Evolutionary conservation across 2,888 invertebrate genomes (phyloP).

Genomic region (Drosophila neutralis): DNA sequence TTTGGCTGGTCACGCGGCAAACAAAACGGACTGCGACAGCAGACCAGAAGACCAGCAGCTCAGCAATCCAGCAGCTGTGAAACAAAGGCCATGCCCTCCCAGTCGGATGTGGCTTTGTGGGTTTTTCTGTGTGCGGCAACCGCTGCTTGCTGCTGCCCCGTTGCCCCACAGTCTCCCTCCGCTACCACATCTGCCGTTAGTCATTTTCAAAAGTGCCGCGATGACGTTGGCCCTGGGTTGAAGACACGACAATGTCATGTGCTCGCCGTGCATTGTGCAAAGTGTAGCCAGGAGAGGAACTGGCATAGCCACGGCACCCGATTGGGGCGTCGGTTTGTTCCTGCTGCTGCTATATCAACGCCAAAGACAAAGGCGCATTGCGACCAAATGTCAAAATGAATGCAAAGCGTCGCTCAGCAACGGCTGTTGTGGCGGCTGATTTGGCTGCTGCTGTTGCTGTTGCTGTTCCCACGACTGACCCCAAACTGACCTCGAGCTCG

Average conservation of each 20-base stretch:
- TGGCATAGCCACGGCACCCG: constrained; percentile 27
- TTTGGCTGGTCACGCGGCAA: constrained; percentile 73
- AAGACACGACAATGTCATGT: constrained; percentile 64
- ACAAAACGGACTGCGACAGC: constrained; percentile 52
- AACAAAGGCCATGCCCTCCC: constrained; percentile 64
- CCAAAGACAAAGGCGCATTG: constrained; percentile 75
- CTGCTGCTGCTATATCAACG: constrained; percentile 57
- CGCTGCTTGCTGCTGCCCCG: constrained; percentile 38
- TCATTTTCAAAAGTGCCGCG: constrained; percentile 66
- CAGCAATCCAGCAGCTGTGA: constrained; percentile 58
- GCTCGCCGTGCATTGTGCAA: constrained; percentile 64
- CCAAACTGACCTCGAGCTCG: constrained; percentile 66
- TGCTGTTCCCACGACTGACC: constrained; percentile 53
- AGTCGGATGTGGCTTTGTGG: constrained; percentile 80
- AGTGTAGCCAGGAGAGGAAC: constrained; percentile 36
- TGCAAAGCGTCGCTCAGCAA: constrained; percentile 47
- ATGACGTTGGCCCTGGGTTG: constrained; percentile 52
- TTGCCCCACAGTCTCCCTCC: background rate
- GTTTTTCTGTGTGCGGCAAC: constrained; percentile 64
- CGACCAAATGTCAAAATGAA: constrained; percentile 74
- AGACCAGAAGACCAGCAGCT: constrained; percentile 12
- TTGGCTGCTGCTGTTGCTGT: constrained; percentile 9
- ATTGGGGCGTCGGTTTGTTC: constrained; percentile 39
- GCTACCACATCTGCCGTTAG: constrained; percentile 67
- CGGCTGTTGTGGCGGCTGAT: constrained; percentile 17